Evolutionary conservation across 2,888 invertebrate genomes (phyloP).

Genomic region (Conops quadrifasciatus): DNA sequence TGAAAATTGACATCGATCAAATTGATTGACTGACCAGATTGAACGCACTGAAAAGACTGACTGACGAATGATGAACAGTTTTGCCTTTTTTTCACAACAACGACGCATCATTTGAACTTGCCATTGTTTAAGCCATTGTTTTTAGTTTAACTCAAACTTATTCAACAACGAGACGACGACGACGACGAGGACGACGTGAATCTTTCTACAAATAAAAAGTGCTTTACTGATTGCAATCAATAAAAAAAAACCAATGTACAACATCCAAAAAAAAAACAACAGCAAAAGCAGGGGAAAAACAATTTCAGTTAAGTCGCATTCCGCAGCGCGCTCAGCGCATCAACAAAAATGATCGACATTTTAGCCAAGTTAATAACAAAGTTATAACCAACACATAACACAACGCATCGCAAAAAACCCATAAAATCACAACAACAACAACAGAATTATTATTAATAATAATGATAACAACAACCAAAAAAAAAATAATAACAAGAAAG

Average conservation of each 20-base stretch:
- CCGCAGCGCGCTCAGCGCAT: constrained; percentile 41
- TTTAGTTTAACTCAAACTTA: not conserved
- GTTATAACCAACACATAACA: constrained; percentile 42
- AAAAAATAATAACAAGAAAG: not conserved
- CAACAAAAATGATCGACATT: constrained; percentile 60
- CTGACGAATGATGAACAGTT: constrained; percentile 41
- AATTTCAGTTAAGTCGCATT: not conserved
- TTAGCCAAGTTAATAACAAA: constrained; percentile 60
- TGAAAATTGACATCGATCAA: not conserved
- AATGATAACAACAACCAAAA: not conserved
- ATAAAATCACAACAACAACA: too few relatives aligned
- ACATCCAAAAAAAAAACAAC: constrained; percentile 7
- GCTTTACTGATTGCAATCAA: too few relatives aligned
- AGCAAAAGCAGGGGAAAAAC: constrained; percentile 25
- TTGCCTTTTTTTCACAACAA: not conserved
- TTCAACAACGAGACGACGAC: not conserved
- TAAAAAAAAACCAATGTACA: constrained; percentile 19
- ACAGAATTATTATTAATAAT: not conserved
- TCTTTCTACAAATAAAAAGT: constrained; percentile 51
- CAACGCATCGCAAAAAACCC: constrained; percentile 9
- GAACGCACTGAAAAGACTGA: constrained; percentile 37
- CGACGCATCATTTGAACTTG: not conserved
- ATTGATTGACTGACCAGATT: constrained; percentile 20
- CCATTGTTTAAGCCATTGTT: not conserved
- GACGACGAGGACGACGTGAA: constrained; percentile 53